These are phyloP conservation scores for Dynastes tityus DNA, from an alignment of 2,888 invertebrate genomes.

Conservation along the genomic window DNA sequence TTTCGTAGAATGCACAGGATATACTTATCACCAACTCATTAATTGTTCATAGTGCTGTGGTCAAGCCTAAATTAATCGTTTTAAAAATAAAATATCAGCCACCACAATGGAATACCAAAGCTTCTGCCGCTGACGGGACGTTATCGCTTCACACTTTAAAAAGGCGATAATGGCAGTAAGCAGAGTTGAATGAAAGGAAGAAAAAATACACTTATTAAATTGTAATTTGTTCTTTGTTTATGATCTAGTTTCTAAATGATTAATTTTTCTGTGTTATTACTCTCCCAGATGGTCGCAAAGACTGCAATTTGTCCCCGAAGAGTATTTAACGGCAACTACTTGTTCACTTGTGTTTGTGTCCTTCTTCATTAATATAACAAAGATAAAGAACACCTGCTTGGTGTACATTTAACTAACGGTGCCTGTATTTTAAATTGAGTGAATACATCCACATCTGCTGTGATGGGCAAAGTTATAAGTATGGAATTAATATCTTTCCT, in stretches of 20 bases:
- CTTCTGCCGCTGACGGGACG: slow-evolving; percentile 3
- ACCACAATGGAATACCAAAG: slow-evolving; percentile 34
- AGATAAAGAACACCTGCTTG: slow-evolving; percentile 33
- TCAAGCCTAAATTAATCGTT: slow-evolving; percentile 35
- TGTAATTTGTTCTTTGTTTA: background rate
- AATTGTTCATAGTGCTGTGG: slow-evolving; percentile 37
- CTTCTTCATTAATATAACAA: slow-evolving; percentile 31
- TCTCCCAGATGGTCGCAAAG: background rate
- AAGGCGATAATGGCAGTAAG: background rate
- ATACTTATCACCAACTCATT: slow-evolving; percentile 36
- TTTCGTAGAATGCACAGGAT: slow-evolving; percentile 27
- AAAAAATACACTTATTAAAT: background rate
- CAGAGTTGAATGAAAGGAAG: background rate
- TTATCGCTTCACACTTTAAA: background rate
- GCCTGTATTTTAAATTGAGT: slow-evolving; percentile 17
- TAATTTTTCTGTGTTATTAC: background rate
- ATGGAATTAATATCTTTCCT: slow-evolving; percentile 7
- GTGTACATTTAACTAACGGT: slow-evolving; percentile 37
- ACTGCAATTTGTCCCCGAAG: background rate
- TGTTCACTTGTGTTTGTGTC: slow-evolving; percentile 15
- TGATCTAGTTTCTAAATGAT: background rate
- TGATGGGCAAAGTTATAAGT: background rate
- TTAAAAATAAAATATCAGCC: slow-evolving; percentile 24
- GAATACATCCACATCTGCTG: slow-evolving; percentile 24
- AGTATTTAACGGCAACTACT: background rate